Conservation (phyloP, 2,888 invertebrate species). For the Mechanitis mazaeus region DNA sequence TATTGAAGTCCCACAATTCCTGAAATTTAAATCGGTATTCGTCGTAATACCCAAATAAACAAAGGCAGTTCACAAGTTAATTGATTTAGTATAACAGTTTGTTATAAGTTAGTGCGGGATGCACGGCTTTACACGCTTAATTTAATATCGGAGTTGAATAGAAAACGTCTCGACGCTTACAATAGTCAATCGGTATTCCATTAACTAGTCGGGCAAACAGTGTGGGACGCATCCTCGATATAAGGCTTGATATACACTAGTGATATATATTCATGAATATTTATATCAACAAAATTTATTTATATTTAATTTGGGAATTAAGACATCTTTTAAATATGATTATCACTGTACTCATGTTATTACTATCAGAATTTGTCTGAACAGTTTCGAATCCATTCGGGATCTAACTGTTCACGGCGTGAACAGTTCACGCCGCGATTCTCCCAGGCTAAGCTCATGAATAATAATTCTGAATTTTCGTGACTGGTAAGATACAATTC, state of each 20-base stretch:
- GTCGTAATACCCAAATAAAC: background rate
- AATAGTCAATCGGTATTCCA: conserved; percentile 70
- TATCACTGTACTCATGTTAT: no score
- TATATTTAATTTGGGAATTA: no score
- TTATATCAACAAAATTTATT: no score
- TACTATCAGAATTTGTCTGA: no score
- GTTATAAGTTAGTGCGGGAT: conserved; percentile 48
- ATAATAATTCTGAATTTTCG: no score
- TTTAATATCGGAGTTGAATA: conserved; percentile 64
- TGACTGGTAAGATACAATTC: no score
- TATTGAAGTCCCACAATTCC: background rate
- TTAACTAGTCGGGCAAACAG: conserved; percentile 70
- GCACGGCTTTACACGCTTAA: conserved; percentile 45
- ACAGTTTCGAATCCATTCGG: no score
- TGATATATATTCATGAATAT: background rate
- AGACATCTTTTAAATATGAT: no score
- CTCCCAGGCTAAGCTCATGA: no score
- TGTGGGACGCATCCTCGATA: conserved; percentile 56
- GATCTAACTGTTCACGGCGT: no score
- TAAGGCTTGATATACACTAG: conserved; percentile 32
- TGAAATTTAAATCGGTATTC: background rate
- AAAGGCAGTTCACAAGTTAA: no score
- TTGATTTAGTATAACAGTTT: conserved; percentile 36
- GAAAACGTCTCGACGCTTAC: conserved; percentile 61
- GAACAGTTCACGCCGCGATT: no score